Evolutionary conservation across 2,797 vertebrate genomes (phyloP).

Genomic region (Neopelma chrysocephalum): DNA sequence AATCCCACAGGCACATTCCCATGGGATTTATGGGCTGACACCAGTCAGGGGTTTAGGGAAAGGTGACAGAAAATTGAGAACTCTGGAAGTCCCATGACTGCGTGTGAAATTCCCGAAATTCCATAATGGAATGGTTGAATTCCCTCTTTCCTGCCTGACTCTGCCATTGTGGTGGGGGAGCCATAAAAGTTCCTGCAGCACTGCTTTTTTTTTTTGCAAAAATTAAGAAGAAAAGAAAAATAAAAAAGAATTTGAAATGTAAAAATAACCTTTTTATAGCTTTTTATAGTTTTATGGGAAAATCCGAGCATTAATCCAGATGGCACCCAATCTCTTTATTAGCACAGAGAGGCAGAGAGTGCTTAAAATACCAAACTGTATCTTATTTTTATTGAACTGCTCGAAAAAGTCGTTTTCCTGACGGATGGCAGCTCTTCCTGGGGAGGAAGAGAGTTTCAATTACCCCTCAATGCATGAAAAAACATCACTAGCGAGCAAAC

Average conservation of each 20-base stretch:
- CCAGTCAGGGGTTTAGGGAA: fast-evolving
- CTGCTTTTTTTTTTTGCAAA: neutral
- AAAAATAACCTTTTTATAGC: neutral
- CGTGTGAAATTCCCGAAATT: neutral
- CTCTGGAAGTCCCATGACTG: neutral
- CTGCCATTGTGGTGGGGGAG: fast-evolving
- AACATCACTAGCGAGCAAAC: neutral
- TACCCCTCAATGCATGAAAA: neutral
- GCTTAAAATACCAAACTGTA: neutral
- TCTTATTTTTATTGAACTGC: neutral
- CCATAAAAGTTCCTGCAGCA: fast-evolving
- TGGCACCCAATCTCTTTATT: neutral
- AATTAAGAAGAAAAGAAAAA: neutral
- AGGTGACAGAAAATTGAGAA: neutral
- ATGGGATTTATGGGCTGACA: fast-evolving
- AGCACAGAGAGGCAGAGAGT: neutral
- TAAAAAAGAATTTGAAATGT: neutral
- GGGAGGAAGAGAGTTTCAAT: neutral
- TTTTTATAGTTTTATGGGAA: neutral
- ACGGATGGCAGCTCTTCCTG: neutral
- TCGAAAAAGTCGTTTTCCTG: neutral
- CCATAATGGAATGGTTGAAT: neutral
- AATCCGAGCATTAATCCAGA: neutral
- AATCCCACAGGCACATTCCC: neutral
- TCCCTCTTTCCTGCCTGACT: neutral